Base-by-base conservation (phyloP, 2,797 vertebrate species). In the Enteromius viviparus region DNA sequence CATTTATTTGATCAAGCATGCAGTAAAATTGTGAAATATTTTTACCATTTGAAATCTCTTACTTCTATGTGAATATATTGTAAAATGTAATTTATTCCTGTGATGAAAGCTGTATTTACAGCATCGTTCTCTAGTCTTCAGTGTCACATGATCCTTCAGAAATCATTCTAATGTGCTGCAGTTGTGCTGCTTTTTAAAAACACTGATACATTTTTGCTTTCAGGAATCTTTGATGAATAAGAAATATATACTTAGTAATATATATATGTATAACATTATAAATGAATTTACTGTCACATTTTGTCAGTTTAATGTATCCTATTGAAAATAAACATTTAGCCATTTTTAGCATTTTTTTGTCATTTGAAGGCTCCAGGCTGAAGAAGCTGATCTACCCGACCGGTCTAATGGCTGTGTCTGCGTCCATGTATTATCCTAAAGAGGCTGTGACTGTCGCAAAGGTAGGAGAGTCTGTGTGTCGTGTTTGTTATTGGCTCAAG, bases 401-500 rank as follows among this genome's bases (percentile, higher is more conserved):
- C 26, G 92, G 89, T 80, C 94, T 99, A 81, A 89, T 98, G 95
- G 88, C 95, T 77, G 75, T 97, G 2, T 92, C 93, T 85, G 88
- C 95, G 3, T 95, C 97, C 60, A 82, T 99, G 65, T 99, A 99
- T 91, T 99, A 99, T 88, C 98, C 98, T 81, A 95, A 97, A 78
- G 91, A 94, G 85, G 96, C 96, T 0, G 95, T 90, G 34, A 84
- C 55, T 42, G 69, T 94, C 29, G 89, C 90, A 0, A 93, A 87
- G 89, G 90, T 91, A 69, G 47, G 77, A 40, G 60, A 45, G 7
- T 80, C 53, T 58, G 77, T 81, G 71, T 82, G 40, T 60, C 11
- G 37, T 26, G 21, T 19, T 3, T 76, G 10, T 68, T 62, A 3
- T 23, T 81, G 45, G 55, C 53, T 64, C 19, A 14, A 6, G 29